phyloP scores from a whole-genome alignment of 2,797 vertebrate genomes.

The Hapalemur alaotrensis region DNA sequence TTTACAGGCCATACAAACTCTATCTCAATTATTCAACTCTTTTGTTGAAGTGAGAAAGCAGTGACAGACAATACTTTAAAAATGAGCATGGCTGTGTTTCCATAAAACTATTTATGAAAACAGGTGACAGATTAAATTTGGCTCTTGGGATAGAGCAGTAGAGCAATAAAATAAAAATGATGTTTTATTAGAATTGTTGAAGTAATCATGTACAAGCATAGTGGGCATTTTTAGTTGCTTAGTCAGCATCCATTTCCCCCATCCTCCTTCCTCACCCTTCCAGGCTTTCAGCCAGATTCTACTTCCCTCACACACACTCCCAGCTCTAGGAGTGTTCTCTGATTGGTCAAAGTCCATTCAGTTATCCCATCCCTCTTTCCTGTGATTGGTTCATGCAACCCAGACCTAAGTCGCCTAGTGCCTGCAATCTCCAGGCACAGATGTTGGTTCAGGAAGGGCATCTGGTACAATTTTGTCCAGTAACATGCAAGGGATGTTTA shows the following conservation, averaged over 20 bases:
- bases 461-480: neutral
- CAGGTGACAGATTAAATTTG: neutral
- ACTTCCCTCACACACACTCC: neutral
- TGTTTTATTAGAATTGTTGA: neutral
- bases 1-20: neutral
- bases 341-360: neutral
- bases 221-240: neutral
- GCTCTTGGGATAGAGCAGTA: neutral
- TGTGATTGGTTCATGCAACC: neutral
- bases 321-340: neutral
- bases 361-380: neutral
- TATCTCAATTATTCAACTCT: neutral
- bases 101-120: slow-evolving; percentile 16
- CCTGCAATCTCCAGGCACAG: neutral
- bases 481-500: neutral
- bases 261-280: neutral
- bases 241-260: neutral
- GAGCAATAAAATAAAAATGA: neutral
- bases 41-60: neutral
- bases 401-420: neutral
- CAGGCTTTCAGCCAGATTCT: neutral
- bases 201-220: neutral
- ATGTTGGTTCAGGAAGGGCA: neutral
- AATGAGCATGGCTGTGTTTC: neutral
- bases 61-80: neutral